Evolutionary conservation across 2,797 vertebrate species (phyloP), one percentile per base, ranked within the genome.

Genomic region (Coregonus sp.): DNA sequence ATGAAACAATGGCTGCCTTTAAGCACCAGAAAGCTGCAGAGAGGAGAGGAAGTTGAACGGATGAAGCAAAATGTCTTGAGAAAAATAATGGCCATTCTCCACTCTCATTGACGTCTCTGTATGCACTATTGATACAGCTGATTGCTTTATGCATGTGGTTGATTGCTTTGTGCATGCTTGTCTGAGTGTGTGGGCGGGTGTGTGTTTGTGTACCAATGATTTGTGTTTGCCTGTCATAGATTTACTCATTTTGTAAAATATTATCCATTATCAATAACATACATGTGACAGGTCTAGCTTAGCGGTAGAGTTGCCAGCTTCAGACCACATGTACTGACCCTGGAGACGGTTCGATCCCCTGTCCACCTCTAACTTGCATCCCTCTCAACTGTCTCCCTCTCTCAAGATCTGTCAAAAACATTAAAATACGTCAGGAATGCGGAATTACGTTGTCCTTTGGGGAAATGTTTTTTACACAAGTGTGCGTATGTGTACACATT

Each of bases 51-150:
- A 3, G 3, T 25, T 56, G n/a, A 70, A 50, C 14, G 50, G 20
- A 66, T 80, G 63, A 54, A 80, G 31, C 54, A 51, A 67, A n/a
- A n/a, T n/a, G n/a, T n/a, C n/a, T 77, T 82, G 78, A 72, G 70
- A 31, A 14, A 51, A 16, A 51, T 7, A 70, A 77, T 75, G 18
- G 7, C 31, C 47, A 69, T 75, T 65, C 59, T 74, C 35, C 20
- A n/a, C 25, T 65, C 33, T 50, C 29, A 67, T 75, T 71, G 35
- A 73, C 35, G 31, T 56, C 31, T 70, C 6, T 73, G 9, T 70
- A 25, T 40, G 52, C 29, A 37, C 16, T 71, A 4, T 70, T 12
- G 54, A 47, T 40, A 15, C 52, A 40, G 31, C 18, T 70, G 59
- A 81, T 67, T 72, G 20, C 56, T 63, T 31, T 78, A 69, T 72